phyloP scores from a whole-genome alignment of 2,888 invertebrate species.

The Cephus nigrinus region DNA sequence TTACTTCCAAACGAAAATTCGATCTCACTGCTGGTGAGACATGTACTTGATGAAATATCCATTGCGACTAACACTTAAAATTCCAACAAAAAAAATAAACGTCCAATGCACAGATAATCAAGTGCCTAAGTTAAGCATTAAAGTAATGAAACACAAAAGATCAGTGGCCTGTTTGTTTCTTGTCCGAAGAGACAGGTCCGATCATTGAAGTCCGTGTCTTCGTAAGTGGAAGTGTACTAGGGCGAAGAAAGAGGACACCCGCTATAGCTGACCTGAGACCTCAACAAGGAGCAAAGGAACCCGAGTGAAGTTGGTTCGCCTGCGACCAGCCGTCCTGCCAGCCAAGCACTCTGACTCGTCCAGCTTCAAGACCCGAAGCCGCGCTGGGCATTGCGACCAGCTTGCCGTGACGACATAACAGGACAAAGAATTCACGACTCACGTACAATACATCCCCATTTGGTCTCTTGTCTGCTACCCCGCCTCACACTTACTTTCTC shows the following conservation, averaged over 20 bases:
- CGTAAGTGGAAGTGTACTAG: not conserved
- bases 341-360: not conserved
- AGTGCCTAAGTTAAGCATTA: not conserved
- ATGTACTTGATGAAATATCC: no score
- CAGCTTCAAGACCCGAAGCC: constrained; percentile 6
- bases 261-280: constrained; percentile 32
- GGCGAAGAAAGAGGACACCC: constrained; percentile 24
- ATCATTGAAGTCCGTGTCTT: not conserved
- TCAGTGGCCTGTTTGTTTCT: no score
- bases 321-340: not conserved
- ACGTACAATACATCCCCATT: constrained; percentile 46
- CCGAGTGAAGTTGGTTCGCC: constrained; percentile 4
- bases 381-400: constrained; percentile 24
- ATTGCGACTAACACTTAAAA: not conserved
- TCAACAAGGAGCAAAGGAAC: constrained; percentile 14
- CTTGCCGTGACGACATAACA: constrained; percentile 57
- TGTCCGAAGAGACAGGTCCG: no score
- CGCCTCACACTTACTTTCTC: not conserved
- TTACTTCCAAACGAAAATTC: no score
- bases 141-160: not conserved
- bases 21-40: no score
- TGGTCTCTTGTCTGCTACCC: not conserved
- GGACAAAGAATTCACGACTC: constrained; percentile 61
- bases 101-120: not conserved
- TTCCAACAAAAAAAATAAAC: constrained; percentile 28